Base-by-base conservation (phyloP, 1,140 invertebrate species). In the Heliothis subflexa region DNA sequence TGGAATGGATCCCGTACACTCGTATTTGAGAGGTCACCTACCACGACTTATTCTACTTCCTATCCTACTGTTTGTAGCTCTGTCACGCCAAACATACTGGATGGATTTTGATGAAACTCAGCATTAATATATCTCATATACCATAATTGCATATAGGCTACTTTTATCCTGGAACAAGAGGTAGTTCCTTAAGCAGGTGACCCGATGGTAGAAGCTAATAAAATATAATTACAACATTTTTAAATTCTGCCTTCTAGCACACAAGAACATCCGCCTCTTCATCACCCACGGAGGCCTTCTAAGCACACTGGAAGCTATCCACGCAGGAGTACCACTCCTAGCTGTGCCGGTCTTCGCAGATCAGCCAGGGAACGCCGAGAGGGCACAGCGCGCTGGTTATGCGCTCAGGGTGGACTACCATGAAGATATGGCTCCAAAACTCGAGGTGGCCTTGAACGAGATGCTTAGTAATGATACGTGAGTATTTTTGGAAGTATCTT, bases 271-370 rank as follows among this genome's bases (percentile, higher is more conserved):
- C 0, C 95, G 95, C 81, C 71, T 96, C 2, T 97, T 97, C 81
- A 95, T 97, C n/a, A 96, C 95, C 7, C 96, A 97, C 81, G 96
- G 96, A 64, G 97, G 96, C 0, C 89, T 96, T 14, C 91, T 96
- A n/a, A 96, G 96, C 33, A 88, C 95, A 0, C 91, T 95, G 80
- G 96, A 97, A 87, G 95, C 96, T 0, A 82, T 96, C 12, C 94
- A 95, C 45, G 94, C 94, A 49, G 95, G 93, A 7, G 95, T 96
- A 9, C 96, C 96, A 0, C 92, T 97, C 40, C 86, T 97, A 70
- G 95, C 95, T 33, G 93, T 97, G 68, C 96, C 96, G 10, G 86
- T 97, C 9, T 95, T 95, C 52, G 93, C 91, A 3, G 96, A 97
- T 81, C 96, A 89, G 78, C 83, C 77, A 11, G 62, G 49, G 1